phyloP scores from a whole-genome alignment of 2,888 invertebrate genomes.

The Romanomermis culicivorax region DNA sequence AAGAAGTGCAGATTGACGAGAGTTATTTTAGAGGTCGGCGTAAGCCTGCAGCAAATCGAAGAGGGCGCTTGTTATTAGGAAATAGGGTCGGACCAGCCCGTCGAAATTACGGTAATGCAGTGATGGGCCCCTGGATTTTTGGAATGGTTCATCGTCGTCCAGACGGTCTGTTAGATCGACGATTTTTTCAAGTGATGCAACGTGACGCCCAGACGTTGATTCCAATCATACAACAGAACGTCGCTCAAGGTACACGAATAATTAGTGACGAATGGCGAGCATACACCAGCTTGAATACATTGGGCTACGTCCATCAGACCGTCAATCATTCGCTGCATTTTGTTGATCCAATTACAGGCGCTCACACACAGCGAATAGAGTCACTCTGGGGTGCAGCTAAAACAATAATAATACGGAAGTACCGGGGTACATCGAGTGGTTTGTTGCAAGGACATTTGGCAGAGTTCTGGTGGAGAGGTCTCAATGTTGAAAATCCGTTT shows the following conservation, averaged over 20 bases:
- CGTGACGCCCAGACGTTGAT: slow-evolving; percentile 11
- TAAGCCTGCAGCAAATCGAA: not conserved
- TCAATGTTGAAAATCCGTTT: too few species aligned
- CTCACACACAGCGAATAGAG: too few species aligned
- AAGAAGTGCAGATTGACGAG: too few species aligned
- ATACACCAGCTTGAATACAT: not conserved
- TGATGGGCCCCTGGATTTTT: not conserved
- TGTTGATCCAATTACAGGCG: not conserved
- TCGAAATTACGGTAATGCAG: not conserved
- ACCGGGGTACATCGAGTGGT: too few species aligned
- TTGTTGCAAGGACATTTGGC: too few species aligned
- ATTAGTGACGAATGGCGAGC: not conserved
- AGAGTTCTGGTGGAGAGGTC: too few species aligned
- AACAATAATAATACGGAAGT: too few species aligned
- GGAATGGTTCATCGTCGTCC: not conserved
- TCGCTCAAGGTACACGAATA: slow-evolving; percentile 14
- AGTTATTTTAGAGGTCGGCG: too few species aligned
- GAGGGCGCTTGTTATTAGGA: not conserved
- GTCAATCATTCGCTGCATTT: not conserved
- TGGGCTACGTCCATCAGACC: not conserved
- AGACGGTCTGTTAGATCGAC: not conserved
- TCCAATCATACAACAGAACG: slow-evolving; percentile 12
- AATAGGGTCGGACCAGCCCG: not conserved
- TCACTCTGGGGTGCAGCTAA: too few species aligned
- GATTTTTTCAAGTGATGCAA: not conserved